Conservation (phyloP, 2,888 invertebrate genomes). For the Miltochrista miniata region DNA sequence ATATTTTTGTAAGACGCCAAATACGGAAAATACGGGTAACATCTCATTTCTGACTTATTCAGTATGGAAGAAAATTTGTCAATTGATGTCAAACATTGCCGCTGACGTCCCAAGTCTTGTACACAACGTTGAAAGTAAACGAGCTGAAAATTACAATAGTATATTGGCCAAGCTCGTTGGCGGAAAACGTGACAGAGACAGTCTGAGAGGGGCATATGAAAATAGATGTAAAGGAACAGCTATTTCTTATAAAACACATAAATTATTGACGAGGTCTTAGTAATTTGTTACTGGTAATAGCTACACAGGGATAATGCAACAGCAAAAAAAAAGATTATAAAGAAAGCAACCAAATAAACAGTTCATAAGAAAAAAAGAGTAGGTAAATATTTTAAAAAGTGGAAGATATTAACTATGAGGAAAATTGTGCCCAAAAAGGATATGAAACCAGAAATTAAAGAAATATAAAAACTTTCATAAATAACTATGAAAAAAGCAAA, state of each 20-base stretch:
- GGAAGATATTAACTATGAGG: neutral
- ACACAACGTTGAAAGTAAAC: neutral
- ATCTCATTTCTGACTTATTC: neutral
- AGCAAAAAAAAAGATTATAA: neutral
- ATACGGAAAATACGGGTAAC: too few relatives aligned
- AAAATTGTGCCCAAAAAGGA: neutral
- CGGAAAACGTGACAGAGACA: neutral
- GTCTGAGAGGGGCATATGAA: neutral
- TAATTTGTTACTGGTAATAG: neutral
- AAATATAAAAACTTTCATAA: too few relatives aligned
- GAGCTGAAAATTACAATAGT: too few relatives aligned
- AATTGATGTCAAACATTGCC: too few relatives aligned
- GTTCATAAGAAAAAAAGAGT: neutral
- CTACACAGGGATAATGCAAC: neutral
- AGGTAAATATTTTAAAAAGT: neutral
- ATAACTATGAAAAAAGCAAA: neutral
- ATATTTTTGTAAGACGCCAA: too few relatives aligned
- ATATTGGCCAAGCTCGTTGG: too few relatives aligned
- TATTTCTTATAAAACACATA: too few relatives aligned
- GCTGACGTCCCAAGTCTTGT: neutral
- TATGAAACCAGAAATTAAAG: neutral
- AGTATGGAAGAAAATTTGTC: neutral
- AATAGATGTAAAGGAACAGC: neutral
- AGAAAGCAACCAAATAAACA: neutral
- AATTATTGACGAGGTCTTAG: neutral